These are phyloP conservation scores for Fragum sueziense DNA, from an alignment of 2,888 invertebrate species.

Conservation along the genomic window DNA sequence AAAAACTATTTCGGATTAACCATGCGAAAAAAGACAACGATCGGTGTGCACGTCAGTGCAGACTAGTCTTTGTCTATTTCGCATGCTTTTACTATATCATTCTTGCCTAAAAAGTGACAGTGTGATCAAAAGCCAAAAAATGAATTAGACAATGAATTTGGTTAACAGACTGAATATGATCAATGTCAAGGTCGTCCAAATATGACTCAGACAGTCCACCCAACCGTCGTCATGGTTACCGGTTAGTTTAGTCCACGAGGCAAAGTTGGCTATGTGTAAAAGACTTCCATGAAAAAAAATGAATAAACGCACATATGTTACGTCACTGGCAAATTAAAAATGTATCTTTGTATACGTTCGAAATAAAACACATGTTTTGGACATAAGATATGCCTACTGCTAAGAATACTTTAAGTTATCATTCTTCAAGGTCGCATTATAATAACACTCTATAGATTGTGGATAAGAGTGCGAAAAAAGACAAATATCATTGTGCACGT, in stretches of 20 bases:
- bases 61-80: too few species aligned
- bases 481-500: not conserved
- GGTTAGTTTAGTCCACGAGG: conserved; percentile 70
- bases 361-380: not conserved
- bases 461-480: not conserved
- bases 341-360: not conserved
- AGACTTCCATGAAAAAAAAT: not conserved
- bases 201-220: conserved; percentile 73
- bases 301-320: not conserved
- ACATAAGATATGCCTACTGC: not conserved
- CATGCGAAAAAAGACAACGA: too few species aligned
- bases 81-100: too few species aligned
- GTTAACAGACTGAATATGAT: conserved; percentile 73
- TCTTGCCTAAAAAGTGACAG: too few species aligned
- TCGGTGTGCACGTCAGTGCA: too few species aligned
- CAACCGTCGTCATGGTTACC: conserved; percentile 74
- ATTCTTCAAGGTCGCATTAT: not conserved
- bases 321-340: not conserved
- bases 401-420: not conserved
- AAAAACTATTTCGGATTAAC: too few species aligned
- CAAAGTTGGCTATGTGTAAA: conserved; percentile 33
- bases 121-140: not conserved
- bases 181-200: conserved; percentile 72
- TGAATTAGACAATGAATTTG: not conserved
- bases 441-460: not conserved